Evolutionary conservation across 2,113 vertebrate species (phyloP).

Genomic region (Clupea harengus): DNA sequence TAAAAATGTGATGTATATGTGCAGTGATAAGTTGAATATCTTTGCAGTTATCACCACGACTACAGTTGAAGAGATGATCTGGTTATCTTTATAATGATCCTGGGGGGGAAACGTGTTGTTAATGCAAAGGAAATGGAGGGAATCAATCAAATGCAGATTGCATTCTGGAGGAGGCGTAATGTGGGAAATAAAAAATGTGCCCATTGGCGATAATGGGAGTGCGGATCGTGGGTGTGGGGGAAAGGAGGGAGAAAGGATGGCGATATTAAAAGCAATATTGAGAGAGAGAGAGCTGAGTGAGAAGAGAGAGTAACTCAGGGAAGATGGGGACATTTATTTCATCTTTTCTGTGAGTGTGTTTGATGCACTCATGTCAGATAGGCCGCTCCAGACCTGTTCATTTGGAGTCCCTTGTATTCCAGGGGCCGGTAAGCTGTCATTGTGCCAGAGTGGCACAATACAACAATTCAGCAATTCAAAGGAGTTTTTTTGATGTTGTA

Average conservation of each 20-base stretch:
- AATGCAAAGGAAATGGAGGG: conserved; percentile 41
- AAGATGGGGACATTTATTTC: not conserved
- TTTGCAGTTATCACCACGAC: conserved; percentile 16
- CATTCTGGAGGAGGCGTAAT: conserved; percentile 22
- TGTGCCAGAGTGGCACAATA: not conserved
- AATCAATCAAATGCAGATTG: conserved; percentile 31
- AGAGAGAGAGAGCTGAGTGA: not conserved
- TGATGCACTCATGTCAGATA: not conserved
- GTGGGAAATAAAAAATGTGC: conserved; percentile 22
- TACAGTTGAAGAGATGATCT: conserved; percentile 19
- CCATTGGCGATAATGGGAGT: not conserved
- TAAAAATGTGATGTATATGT: not conserved
- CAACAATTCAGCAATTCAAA: not conserved
- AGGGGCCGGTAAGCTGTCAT: not conserved
- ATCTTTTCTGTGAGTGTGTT: not conserved
- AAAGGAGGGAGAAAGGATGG: not conserved
- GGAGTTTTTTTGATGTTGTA: not conserved
- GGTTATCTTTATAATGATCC: conserved; percentile 31
- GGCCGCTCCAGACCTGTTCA: not conserved
- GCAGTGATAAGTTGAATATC: conserved; percentile 12
- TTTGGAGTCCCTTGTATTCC: not conserved
- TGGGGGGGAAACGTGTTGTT: conserved; percentile 2
- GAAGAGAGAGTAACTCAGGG: not conserved
- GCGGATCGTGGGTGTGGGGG: conserved; percentile 11
- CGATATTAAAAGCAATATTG: conserved; percentile 17